Evolutionary conservation across 2,113 vertebrate species (phyloP).

Genomic region (Theristicus caerulescens): DNA sequence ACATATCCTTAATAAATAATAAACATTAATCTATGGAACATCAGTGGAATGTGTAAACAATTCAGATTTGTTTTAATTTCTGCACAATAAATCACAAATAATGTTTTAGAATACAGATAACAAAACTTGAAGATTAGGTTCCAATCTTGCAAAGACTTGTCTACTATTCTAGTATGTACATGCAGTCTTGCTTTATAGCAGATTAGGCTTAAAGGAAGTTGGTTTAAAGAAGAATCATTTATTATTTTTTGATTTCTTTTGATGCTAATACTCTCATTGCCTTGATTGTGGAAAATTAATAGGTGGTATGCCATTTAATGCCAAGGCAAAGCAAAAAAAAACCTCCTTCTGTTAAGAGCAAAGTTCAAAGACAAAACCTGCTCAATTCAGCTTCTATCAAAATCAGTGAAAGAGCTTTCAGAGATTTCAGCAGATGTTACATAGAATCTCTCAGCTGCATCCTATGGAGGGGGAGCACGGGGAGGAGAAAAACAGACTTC

Average conservation of each 20-base stretch:
- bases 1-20: constrained; percentile 24
- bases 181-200: neutral
- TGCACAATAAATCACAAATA: neutral
- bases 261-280: neutral
- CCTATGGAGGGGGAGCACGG: neutral
- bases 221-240: neutral
- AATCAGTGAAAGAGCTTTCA: neutral
- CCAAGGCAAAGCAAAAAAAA: neutral
- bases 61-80: constrained; percentile 15
- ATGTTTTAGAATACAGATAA: neutral
- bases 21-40: constrained; percentile 1
- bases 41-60: constrained; percentile 13
- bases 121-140: neutral
- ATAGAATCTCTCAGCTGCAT: neutral
- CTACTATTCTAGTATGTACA: neutral
- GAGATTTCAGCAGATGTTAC: neutral
- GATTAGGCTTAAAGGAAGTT: neutral
- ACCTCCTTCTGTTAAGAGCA: neutral
- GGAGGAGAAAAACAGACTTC: neutral
- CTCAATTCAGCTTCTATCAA: neutral
- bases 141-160: constrained; percentile 4
- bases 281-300: constrained; percentile 20
- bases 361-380: constrained; percentile 20
- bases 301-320: neutral
- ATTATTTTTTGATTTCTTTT: neutral